phyloP scores from a whole-genome alignment of 1,140 invertebrate genomes.

The Glomeris maerens region DNA sequence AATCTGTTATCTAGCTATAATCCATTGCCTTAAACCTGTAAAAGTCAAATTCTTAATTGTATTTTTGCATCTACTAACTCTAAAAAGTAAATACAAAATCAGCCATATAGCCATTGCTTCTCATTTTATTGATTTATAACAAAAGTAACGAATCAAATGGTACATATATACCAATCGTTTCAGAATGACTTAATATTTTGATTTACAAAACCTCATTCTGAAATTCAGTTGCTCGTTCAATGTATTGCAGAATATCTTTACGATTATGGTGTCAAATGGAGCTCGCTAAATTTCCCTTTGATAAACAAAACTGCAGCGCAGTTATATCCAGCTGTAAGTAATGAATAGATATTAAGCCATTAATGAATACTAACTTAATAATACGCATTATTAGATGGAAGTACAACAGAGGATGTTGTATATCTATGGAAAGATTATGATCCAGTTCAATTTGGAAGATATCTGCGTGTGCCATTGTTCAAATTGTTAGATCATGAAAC shows the following conservation, averaged over 20 bases:
- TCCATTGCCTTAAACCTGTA: background rate
- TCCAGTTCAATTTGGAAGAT: conserved; percentile 27
- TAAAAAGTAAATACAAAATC: too few relatives aligned
- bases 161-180: too few relatives aligned
- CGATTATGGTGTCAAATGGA: conserved; percentile 36
- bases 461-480: conserved; percentile 31
- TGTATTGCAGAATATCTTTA: conserved; percentile 28
- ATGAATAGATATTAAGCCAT: conserved; percentile 2
- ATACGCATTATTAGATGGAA: conserved; percentile 23
- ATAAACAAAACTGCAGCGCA: conserved; percentile 34
- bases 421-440: conserved; percentile 29
- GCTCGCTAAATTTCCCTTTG: conserved; percentile 34
- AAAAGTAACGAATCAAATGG: too few relatives aligned
- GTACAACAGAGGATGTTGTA: conserved; percentile 27
- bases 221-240: too few relatives aligned
- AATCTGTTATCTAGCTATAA: background rate
- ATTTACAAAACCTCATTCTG: too few relatives aligned
- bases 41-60: too few relatives aligned
- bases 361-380: conserved; percentile 10
- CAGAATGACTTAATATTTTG: too few relatives aligned
- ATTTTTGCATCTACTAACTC: too few relatives aligned
- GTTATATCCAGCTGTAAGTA: conserved; percentile 37
- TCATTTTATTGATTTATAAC: too few relatives aligned
- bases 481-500: conserved; percentile 29
- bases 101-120: too few relatives aligned